Evolutionary conservation across 1,140 invertebrate species (phyloP), one percentile per base, ranked within the genome.

Genomic region (Heterodera carotae): DNA sequence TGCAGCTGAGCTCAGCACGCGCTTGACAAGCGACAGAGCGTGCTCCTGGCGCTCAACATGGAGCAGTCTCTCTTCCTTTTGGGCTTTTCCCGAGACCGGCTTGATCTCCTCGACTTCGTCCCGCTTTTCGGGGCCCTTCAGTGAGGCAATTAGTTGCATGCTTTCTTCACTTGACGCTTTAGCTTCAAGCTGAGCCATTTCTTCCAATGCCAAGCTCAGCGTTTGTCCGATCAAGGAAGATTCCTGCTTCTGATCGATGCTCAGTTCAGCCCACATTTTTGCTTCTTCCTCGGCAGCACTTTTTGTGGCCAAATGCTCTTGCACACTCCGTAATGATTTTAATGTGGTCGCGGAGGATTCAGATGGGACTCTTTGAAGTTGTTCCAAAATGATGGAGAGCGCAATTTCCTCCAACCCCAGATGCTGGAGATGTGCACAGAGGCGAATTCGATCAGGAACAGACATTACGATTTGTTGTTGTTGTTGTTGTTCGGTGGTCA

Each of bases 271-370:
- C 22, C 48, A 29, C 31, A 56, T 18, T 2, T 25, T 48, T 43
- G 48, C 36, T 22, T 56, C 33, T 22, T 71, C 33, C 31, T 71
- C 33, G 10, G 29, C 36, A n/a, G 7, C 7, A 10, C 8, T 1
- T 71, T 48, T 59, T 43, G 48, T 22, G 15, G 18, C 48, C 59
- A 56, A 33, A 22, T 33, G 48, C 59, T 25, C 34, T 39, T 39
- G 67, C n/a, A 69, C 34, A 25, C n/a, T 69, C 27, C 31, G 22
- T 27, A 39, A 69, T 12, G 22, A 8, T 69, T 69, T 69, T 27
- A 29, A 8, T 69, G 34, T 69, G 18, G 67, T 27, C 25, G 22
- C 34, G n/a, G 25, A 22, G 5, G 12, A 18, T n/a, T n/a, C n/a
- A 5, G 48, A 18, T 2, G 48, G 4, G 22, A 22, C 48, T 56